Conservation (phyloP, 2,113 vertebrate genomes). For the Sylvietta virens region DNA sequence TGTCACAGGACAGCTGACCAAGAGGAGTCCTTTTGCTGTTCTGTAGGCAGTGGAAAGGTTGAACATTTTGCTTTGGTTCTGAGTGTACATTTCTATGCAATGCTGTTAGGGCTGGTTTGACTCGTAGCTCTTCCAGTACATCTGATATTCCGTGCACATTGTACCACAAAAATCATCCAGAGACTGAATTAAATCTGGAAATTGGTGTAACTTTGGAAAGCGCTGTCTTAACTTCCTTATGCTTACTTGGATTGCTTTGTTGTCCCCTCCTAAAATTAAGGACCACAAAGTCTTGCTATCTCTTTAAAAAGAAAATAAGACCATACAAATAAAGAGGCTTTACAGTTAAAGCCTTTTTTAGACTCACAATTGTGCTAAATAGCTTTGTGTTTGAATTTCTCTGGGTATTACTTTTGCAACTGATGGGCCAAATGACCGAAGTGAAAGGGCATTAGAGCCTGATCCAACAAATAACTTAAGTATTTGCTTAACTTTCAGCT, state of each 20-base stretch:
- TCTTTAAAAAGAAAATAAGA: neutral
- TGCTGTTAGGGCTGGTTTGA: neutral
- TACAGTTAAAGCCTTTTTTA: neutral
- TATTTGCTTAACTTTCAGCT: slow-evolving; percentile 8
- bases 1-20: neutral
- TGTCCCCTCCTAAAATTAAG: neutral
- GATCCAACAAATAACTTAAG: slow-evolving; percentile 4
- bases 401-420: neutral
- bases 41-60: neutral
- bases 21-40: neutral
- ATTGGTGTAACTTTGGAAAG: neutral
- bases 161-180: neutral
- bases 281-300: neutral
- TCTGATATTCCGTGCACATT: neutral
- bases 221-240: neutral
- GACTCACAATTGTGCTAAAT: neutral
- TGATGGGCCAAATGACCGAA: neutral
- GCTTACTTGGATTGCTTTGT: neutral
- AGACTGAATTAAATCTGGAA: neutral
- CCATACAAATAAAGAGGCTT: neutral
- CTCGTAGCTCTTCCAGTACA: neutral
- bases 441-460: slow-evolving; percentile 30
- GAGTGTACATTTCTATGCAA: neutral
- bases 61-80: neutral
- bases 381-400: neutral